A percentile compares a stretch with the other conserved stretches of the same genome.
Evolutionary conservation across 1,140 invertebrate genomes (phyloP).

Genomic region (Antheraea mylitta): DNA sequence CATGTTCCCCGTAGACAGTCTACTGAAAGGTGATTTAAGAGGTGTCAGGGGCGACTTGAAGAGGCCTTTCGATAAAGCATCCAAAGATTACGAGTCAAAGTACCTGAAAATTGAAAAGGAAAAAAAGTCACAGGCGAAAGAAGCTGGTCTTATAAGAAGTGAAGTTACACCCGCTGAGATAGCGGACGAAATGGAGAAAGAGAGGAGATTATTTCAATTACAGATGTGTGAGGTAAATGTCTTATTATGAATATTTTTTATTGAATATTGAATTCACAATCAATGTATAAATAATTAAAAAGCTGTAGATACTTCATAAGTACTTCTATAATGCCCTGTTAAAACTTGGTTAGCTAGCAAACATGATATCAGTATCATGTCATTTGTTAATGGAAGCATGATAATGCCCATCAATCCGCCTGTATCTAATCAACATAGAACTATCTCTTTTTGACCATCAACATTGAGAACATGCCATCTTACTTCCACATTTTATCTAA

Average conservation of each 20-base stretch:
- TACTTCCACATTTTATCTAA: no score
- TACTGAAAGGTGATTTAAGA: constrained; percentile 95
- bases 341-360: no score
- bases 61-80: constrained; percentile 97
- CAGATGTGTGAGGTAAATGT: constrained; percentile 95
- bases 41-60: constrained; percentile 97
- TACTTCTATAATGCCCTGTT: no score
- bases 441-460: no score
- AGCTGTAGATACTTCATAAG: no score
- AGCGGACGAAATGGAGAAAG: constrained; percentile 98
- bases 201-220: constrained; percentile 95
- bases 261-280: no score
- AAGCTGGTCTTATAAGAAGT: constrained; percentile 93
- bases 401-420: no score
- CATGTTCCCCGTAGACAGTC: constrained; percentile 96
- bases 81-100: constrained; percentile 98
- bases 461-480: no score
- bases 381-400: no score
- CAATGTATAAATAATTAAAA: no score
- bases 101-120: constrained; percentile 98
- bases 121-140: constrained; percentile 96
- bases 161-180: constrained; percentile 96
- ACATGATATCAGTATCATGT: no score
- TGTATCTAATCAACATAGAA: no score
- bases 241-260: neutral